A percentile compares a stretch with the other conserved stretches of the same genome.
These are phyloP conservation scores for Halocynthia aurantium DNA, from an alignment of 23 tunicate species.

Conservation along the genomic window DNA sequence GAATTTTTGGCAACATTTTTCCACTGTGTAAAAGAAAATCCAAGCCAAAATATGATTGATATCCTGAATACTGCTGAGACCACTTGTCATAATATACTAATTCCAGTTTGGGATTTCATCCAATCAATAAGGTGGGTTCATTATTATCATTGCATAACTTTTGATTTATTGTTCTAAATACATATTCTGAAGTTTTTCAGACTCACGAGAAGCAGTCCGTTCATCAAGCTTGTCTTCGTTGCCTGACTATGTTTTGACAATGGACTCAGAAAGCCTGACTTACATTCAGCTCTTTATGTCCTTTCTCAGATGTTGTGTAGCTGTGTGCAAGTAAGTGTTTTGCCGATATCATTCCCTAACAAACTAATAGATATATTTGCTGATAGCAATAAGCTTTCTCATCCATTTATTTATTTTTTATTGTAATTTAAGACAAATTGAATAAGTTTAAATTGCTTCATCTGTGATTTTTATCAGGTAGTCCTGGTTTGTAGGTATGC, in stretches of 20 bases:
- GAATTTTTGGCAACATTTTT: too few species aligned
- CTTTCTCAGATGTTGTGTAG: slow-evolving; percentile 29
- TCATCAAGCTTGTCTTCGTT: slow-evolving; percentile 2
- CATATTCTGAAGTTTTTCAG: too few species aligned
- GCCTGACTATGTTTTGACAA: slow-evolving; percentile 24
- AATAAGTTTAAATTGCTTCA: slow-evolving; percentile 2
- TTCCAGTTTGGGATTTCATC: too few species aligned
- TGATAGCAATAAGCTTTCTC: neutral
- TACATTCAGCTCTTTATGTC: slow-evolving; percentile 21
- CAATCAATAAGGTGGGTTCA: too few species aligned
- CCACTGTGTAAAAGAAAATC: too few species aligned
- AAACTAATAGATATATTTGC: neutral
- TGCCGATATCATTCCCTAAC: neutral
- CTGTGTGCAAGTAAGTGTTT: slow-evolving; percentile 13
- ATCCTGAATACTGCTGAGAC: too few species aligned
- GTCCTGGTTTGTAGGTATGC: neutral
- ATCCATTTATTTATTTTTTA: neutral
- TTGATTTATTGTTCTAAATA: too few species aligned
- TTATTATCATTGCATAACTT: too few species aligned
- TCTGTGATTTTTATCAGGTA: neutral
- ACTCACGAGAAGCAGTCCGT: too few species aligned
- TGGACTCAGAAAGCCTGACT: neutral
- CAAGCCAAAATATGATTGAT: too few species aligned
- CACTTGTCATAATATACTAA: too few species aligned
- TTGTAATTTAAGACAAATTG: too few species aligned